Percentiles rank a stretch among this genome's conserved stretches.
phyloP scores from a whole-genome alignment of 2,888 invertebrate genomes.

The Isotomurus palustris region DNA sequence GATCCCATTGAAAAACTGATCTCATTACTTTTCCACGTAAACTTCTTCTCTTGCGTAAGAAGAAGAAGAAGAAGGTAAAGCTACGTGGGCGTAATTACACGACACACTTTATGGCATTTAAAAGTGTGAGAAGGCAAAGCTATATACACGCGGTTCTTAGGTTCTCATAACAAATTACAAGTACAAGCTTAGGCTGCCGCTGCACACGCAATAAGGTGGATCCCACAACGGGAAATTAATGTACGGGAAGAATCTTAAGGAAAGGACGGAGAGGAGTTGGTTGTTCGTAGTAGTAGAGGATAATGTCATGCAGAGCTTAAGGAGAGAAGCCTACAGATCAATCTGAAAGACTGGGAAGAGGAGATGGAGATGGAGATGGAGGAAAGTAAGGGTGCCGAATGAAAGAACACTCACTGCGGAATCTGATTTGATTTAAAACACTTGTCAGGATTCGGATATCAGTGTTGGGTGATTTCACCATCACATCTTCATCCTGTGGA shows the following conservation, averaged over 20 bases:
- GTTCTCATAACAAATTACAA: too few species aligned
- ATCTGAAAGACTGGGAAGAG: neutral
- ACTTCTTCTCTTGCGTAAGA: too few species aligned
- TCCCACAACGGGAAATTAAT: neutral
- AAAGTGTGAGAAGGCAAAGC: too few species aligned
- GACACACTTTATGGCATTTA: too few species aligned
- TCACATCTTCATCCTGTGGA: slow-evolving; percentile 70
- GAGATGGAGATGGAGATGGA: neutral
- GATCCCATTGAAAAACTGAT: too few species aligned
- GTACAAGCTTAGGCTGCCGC: too few species aligned
- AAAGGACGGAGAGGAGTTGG: neutral
- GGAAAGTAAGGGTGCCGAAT: neutral
- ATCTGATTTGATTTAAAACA: slow-evolving; percentile 78
- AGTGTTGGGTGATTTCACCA: slow-evolving; percentile 61
- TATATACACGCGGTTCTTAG: too few species aligned
- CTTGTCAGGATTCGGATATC: slow-evolving; percentile 81
- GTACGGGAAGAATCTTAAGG: neutral
- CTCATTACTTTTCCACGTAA: too few species aligned
- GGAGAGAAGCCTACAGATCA: neutral
- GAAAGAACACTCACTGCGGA: slow-evolving; percentile 64
- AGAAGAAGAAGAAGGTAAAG: too few species aligned
- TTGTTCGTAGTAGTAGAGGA: neutral
- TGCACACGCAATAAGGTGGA: too few species aligned
- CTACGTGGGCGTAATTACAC: too few species aligned
- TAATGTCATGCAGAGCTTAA: too few species aligned